These are phyloP conservation scores for Caenorhabditis remanei DNA, from an alignment of 1,140 invertebrate genomes.

Conservation along the genomic window DNA sequence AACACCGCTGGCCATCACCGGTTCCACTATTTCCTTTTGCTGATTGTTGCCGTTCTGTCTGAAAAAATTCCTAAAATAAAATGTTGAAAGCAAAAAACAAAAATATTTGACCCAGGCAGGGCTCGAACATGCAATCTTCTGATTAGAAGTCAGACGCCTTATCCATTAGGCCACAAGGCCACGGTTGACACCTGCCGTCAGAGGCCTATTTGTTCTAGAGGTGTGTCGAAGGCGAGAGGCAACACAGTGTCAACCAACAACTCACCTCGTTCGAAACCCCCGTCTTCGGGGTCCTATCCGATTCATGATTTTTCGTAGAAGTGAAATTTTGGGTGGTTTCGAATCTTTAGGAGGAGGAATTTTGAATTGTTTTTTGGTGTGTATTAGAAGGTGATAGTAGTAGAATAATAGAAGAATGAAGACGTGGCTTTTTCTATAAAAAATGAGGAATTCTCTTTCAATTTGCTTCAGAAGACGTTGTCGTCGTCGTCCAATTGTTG, in stretches of 20 bases:
- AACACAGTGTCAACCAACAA: background rate
- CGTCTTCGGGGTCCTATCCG: constrained; percentile 47
- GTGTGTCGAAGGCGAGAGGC: background rate
- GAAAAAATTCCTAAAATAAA: constrained; percentile 8
- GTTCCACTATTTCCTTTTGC: constrained; percentile 50
- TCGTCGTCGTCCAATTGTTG: constrained; percentile 47
- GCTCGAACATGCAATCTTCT: constrained; percentile 78
- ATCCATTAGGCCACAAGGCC: constrained; percentile 47
- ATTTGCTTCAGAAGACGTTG: constrained; percentile 28
- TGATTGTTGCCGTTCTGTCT: constrained; percentile 51
- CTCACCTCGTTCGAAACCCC: constrained; percentile 47
- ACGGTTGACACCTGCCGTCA: background rate
- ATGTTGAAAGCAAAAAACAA: background rate
- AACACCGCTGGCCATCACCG: constrained; percentile 51
- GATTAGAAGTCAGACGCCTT: constrained; percentile 54
- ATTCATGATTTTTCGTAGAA: constrained; percentile 49
- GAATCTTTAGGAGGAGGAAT: constrained; percentile 46
- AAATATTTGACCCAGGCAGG: constrained; percentile 1
- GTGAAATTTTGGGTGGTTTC: constrained; percentile 36
- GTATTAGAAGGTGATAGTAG: constrained; percentile 48
- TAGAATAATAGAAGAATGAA: constrained; percentile 58
- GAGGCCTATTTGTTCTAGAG: background rate
- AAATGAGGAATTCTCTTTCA: constrained; percentile 6
- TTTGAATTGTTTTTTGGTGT: constrained; percentile 3
- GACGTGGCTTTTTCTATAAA: background rate